phyloP scores from a whole-genome alignment of 2,113 vertebrate genomes.

The Sinocyclocheilus anophthalmus region DNA sequence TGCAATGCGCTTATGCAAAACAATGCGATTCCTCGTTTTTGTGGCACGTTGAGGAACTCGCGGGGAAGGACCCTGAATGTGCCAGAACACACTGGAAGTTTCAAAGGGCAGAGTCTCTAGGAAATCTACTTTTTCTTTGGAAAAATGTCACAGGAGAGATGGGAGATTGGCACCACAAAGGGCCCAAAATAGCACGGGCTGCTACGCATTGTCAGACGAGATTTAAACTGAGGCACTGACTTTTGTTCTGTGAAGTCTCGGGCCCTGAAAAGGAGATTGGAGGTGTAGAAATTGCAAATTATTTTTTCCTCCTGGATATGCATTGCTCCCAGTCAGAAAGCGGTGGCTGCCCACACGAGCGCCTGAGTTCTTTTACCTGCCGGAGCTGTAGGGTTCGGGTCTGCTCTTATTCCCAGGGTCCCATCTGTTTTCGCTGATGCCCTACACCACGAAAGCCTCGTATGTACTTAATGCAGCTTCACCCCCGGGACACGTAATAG shows the following conservation, averaged over 20 bases:
- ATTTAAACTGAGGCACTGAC: slow-evolving; percentile 99
- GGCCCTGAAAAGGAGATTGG: slow-evolving; percentile 92
- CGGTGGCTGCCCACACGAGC: not conserved
- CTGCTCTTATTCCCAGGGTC: slow-evolving; percentile 67
- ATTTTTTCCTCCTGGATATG: slow-evolving; percentile 81
- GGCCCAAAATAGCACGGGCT: slow-evolving; percentile 94
- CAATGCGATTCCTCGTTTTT: slow-evolving; percentile 75
- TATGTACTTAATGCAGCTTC: slow-evolving; percentile 93
- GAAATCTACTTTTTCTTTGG: slow-evolving; percentile 99
- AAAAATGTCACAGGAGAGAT: slow-evolving; percentile 99
- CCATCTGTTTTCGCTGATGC: slow-evolving; percentile 76
- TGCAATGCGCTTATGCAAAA: slow-evolving; percentile 79
- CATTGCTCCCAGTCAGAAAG: slow-evolving; percentile 56
- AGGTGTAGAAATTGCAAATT: slow-evolving; percentile 89
- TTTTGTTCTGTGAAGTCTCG: slow-evolving; percentile 94
- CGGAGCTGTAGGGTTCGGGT: not conserved
- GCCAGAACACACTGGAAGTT: slow-evolving; percentile 94
- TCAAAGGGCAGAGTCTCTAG: slow-evolving; percentile 98
- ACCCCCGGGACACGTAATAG: slow-evolving; percentile 92
- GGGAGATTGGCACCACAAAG: slow-evolving; percentile 99
- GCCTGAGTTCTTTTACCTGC: not conserved
- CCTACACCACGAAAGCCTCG: slow-evolving; percentile 89
- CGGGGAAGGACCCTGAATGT: slow-evolving; percentile 82
- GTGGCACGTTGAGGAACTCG: slow-evolving; percentile 69
- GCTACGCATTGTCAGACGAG: slow-evolving; percentile 98